phyloP scores from a whole-genome alignment of 2,797 vertebrate species.

The Epinephelus coioides region DNA sequence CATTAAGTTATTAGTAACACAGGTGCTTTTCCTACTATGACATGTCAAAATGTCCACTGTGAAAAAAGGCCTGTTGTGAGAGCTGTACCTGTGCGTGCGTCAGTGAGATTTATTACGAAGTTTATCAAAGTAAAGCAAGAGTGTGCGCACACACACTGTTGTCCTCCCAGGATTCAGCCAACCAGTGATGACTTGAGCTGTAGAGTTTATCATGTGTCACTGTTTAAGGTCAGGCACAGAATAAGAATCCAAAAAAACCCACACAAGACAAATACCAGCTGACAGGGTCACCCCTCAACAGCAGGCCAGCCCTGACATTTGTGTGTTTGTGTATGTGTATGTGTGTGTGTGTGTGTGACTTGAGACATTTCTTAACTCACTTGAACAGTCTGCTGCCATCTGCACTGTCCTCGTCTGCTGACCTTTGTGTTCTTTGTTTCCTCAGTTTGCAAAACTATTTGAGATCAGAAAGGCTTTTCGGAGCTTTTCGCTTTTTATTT shows the following conservation, averaged over 20 bases:
- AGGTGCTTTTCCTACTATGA: background rate
- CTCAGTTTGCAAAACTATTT: conserved; percentile 28
- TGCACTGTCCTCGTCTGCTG: conserved; percentile 56
- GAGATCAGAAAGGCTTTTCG: conserved; percentile 25
- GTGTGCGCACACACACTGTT: background rate
- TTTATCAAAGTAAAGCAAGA: background rate
- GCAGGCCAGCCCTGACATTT: conserved; percentile 61
- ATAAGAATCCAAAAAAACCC: conserved; percentile 39
- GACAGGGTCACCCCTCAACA: conserved; percentile 72
- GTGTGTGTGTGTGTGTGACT: conserved; percentile 45
- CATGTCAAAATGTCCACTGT: background rate
- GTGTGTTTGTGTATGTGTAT: conserved; percentile 35
- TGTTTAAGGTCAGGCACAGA: conserved; percentile 67
- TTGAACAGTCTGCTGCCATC: conserved; percentile 55
- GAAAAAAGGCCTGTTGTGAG: background rate
- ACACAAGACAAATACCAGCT: conserved; percentile 65
- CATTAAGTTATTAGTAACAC: background rate
- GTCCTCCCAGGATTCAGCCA: conserved; percentile 21
- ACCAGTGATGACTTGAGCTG: conserved; percentile 34
- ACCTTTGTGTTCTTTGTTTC: conserved; percentile 70
- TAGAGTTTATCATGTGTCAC: conserved; percentile 60
- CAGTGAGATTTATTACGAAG: conserved; percentile 7
- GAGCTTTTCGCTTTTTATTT: conserved; percentile 36
- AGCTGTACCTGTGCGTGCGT: background rate
- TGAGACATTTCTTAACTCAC: conserved; percentile 43